Base-by-base conservation (phyloP, 2,797 vertebrate genomes). In the Nasua narica region DNA sequence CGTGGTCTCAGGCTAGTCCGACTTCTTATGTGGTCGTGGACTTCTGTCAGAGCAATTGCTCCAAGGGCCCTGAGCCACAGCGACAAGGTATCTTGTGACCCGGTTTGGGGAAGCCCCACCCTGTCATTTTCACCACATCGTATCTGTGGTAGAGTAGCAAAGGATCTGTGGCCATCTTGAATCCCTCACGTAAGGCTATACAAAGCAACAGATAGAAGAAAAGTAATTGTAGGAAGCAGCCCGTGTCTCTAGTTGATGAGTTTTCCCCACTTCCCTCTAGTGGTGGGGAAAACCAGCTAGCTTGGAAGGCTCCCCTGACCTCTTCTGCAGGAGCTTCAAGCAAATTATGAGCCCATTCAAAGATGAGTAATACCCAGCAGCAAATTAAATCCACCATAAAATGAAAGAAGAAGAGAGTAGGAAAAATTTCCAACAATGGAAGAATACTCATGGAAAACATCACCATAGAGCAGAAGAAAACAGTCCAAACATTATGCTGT, bases 331-430 rank as follows among this genome's bases (percentile, higher is more conserved):
- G 50, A 87, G 21, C 11, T 69, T 60, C 58, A 19, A 62, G 60
- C 46, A 72, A 12, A 50, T n/a, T 10, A 16, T 15, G 21, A 43
- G 14, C 21, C 21, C 15, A 15, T 60, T 81, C 2, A 19, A 21
- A 14, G 29, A n/a, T 13, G 43, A 76, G 56, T 13, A 29, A 48
- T 13, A 56, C 27, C n/a, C 37, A 76, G 32, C 23, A 58, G 62
- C n/a, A 76, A 90, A 78, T 77, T 77, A 83, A 70, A 54, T 62
- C 32, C 46, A 48, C 46, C 48, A 14, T 46, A 83, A 94, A n/a
- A 40, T 27, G 13, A 50, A 83, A 74, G 81, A 81, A 43, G 40
- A 86, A 69, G 50, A 74, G 54, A 65, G 8, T 11, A 58, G 62
- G 40, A 79, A 72, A 78, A 46, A 18, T 65, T 70, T 52, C 67